These are phyloP conservation scores for Cygnus atratus DNA, from an alignment of 2,113 vertebrate species.

Conservation along the genomic window DNA sequence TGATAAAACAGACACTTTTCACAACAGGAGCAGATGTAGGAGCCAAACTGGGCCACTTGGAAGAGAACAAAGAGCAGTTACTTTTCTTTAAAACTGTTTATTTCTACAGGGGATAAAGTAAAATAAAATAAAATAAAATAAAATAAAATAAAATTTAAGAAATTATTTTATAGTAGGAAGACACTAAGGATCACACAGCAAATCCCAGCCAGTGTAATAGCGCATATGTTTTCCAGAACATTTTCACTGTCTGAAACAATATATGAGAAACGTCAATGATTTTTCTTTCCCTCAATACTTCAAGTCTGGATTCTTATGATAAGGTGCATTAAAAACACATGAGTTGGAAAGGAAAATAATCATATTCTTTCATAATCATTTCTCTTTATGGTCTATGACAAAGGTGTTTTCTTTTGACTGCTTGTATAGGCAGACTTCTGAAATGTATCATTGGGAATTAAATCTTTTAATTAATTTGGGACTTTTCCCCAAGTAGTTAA, in stretches of 20 bases:
- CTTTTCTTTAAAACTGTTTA: neutral
- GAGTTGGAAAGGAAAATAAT: neutral
- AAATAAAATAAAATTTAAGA: neutral
- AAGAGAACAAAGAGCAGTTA: neutral
- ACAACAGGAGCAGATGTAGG: neutral
- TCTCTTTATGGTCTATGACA: neutral
- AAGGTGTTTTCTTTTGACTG: neutral
- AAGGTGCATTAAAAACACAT: neutral
- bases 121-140: neutral
- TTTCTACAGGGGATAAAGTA: neutral
- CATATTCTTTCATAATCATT: neutral
- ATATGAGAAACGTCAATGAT: accelerated
- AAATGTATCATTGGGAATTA: neutral
- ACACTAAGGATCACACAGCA: neutral
- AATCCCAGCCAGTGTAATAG: neutral
- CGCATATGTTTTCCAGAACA: neutral
- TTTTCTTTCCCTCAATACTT: neutral
- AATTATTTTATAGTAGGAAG: neutral
- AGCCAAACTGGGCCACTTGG: neutral
- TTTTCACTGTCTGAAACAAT: neutral
- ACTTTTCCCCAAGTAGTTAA: neutral
- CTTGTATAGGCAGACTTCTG: neutral
- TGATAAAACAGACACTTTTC: neutral
- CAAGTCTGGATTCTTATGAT: neutral
- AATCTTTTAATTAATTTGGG: neutral